Base-by-base conservation (phyloP, 64 coral and sea anemone genomes). In the Stichodactyla helianthus region DNA sequence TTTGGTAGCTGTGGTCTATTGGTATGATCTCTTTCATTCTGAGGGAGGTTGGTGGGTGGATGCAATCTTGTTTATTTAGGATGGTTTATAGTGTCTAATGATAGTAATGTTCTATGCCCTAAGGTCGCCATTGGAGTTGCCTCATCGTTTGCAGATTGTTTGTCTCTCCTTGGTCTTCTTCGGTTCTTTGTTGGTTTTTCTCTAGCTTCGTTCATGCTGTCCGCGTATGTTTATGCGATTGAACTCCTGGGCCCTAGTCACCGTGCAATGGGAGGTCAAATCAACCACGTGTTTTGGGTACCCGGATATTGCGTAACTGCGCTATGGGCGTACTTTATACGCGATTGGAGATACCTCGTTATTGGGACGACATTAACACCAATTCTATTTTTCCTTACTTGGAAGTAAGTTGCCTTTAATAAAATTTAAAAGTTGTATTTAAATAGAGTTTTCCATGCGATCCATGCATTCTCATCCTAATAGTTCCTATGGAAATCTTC, bases 311-410 rank as follows among this genome's bases (percentile, higher is more conserved):
- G 88, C 59, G 55, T 92, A 16, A 89, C 81, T 65, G 85, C 91
- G 0, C 52, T 95, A 77, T 56, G 86, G 6, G 94, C 65, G 12
- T 95, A 92, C 54, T 26, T 92, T 10, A 68, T 95, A 17, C 80
- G 94, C 52, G 94, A 95, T 25, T 95, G 94, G 94, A 85, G 94
- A 50, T 86, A 95, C 35, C 79, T 89, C 19, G 53, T 92, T 6
- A 54, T 92, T 5, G 88, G 84, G 10, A 87, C 79, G 8, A 89
- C 87, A 18, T 55, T 95, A 20, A 79, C 91, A 5, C 76, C 87
- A 0, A 79, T 61, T 2, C 81, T 95, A 4, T 95, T 92, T 77
- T 83, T 89, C 59, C 87, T 89, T 13, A 60, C 86, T 50, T 95
- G 90, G 90, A 95, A 54, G 94, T 95, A 77, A 92, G 90, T 90